Base-by-base conservation (phyloP, 2,888 invertebrate species). In the Acrocera orbiculus region DNA sequence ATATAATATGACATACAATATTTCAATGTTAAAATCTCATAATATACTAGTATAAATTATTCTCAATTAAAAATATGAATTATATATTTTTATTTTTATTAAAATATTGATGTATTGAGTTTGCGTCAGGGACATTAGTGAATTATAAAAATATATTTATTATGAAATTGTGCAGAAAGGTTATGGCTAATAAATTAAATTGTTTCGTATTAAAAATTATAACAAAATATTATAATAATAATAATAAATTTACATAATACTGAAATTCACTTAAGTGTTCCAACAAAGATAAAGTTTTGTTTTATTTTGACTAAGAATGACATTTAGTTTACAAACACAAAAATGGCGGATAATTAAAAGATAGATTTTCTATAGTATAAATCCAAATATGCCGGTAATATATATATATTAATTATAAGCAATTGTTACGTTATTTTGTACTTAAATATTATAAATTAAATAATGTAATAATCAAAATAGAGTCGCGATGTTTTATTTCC, bases 161-260 rank as follows among this genome's bases (percentile, higher is more conserved):
- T 40, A 35, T n/a, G n/a, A n/a, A n/a, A n/a, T n/a, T 40, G 40
- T 40, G 40, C 40, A 40, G 37, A 37, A 37, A 37, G 37, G 37
- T 37, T 37, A 40, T 40, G 40, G 40, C 40, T 35, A 40, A 37
- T 35, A 31, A 34, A 29, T 22, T 14, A 35, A 30, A 35, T 26
- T 22, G 14, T 14, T 23, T 28, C 11, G n/a, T 28, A 4, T 33
- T n/a, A n/a, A n/a, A n/a, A n/a, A n/a, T n/a, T n/a, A n/a, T n/a
- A n/a, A n/a, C n/a, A n/a, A n/a, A n/a, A n/a, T n/a, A n/a, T n/a
- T n/a, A n/a, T n/a, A n/a, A n/a, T n/a, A n/a, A n/a, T n/a, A n/a
- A n/a, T n/a, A n/a, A n/a, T n/a, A n/a, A n/a, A n/a, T n/a, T n/a
- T n/a, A n/a, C n/a, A n/a, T n/a, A n/a, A n/a, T n/a, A n/a, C n/a